These are phyloP conservation scores for Cyprinus carpio DNA, from an alignment of 2,113 vertebrate genomes.

Conservation along the genomic window DNA sequence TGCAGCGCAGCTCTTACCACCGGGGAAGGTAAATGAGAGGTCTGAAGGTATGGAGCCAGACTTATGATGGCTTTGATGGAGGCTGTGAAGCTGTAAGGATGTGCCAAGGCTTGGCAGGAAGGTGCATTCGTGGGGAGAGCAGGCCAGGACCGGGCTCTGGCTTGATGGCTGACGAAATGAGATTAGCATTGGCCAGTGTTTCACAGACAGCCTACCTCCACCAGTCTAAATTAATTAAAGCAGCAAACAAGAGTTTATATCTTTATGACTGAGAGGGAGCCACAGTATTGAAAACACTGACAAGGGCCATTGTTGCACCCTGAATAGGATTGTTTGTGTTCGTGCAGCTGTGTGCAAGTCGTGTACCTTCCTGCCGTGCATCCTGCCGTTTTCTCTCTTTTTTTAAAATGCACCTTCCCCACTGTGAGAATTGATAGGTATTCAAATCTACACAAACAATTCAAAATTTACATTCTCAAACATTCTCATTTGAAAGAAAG, in stretches of 20 bases:
- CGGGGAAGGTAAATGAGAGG: background rate
- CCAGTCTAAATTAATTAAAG: constrained; percentile 60
- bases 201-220: constrained; percentile 57
- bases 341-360: background rate
- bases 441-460: background rate
- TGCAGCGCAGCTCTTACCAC: constrained; percentile 6
- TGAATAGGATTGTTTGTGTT: constrained; percentile 4
- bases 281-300: constrained; percentile 43
- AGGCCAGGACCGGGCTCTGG: constrained; percentile 37
- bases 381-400: background rate
- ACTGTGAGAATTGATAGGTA: background rate
- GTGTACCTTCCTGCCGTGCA: background rate
- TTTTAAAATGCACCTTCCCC: constrained; percentile 11
- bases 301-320: constrained; percentile 18
- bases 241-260: constrained; percentile 59
- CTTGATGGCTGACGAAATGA: constrained; percentile 54
- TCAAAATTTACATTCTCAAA: background rate
- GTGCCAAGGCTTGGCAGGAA: constrained; percentile 50
- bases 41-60: constrained; percentile 3
- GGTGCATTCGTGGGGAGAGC: constrained; percentile 26
- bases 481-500: background rate
- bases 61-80: background rate
- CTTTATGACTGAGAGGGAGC: constrained; percentile 52
- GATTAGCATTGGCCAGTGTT: constrained; percentile 59
- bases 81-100: constrained; percentile 4